Evolutionary conservation across 2,888 invertebrate species (phyloP).

Genomic region (Sarcophaga variegata): DNA sequence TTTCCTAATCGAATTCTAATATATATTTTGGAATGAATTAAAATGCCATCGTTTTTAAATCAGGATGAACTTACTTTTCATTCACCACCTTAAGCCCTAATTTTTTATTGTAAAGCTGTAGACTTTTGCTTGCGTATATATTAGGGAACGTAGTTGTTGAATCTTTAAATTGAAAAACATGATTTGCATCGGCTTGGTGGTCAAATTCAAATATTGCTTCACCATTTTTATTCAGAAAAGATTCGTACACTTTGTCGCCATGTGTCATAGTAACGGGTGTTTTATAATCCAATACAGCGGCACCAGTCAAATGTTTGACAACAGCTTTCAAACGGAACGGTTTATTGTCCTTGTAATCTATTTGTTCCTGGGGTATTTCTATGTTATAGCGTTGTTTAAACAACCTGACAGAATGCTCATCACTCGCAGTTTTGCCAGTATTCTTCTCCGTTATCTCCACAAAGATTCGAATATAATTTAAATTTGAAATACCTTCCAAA

Average conservation of each 20-base stretch:
- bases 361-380: neutral
- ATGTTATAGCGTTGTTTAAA: neutral
- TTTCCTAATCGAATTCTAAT: too few species aligned
- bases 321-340: neutral
- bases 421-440: neutral
- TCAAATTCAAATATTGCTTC: conserved; percentile 85
- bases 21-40: too few species aligned
- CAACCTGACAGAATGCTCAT: neutral
- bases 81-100: neutral
- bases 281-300: conserved; percentile 1
- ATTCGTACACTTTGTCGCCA: conserved; percentile 80
- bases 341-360: neutral
- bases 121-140: too few species aligned
- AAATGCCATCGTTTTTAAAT: too few species aligned
- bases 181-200: conserved; percentile 69
- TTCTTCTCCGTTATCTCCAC: conserved; percentile 7
- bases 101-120: too few species aligned
- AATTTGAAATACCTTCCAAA: neutral
- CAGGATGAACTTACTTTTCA: neutral
- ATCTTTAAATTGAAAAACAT: too few species aligned
- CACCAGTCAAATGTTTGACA: neutral
- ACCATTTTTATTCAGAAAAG: conserved; percentile 83
- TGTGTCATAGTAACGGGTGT: conserved; percentile 21
- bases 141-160: too few species aligned
- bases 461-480: neutral